Base-by-base conservation (phyloP, 1,140 invertebrate species). In the Metopolophium dirhodum region DNA sequence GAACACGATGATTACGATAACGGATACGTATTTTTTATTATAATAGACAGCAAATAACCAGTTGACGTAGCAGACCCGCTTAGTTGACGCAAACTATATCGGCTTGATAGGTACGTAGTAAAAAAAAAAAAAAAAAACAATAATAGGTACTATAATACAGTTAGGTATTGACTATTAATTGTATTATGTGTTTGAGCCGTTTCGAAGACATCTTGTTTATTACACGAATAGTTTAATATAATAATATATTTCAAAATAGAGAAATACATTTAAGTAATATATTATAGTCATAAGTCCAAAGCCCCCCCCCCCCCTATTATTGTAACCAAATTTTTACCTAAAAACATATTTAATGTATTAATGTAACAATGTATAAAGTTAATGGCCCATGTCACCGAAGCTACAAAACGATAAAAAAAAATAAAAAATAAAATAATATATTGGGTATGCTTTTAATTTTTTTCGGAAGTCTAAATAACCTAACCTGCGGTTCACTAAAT, bases 11-110 rank as follows among this genome's bases (percentile, higher is more conserved):
- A 77, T 35, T 77, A n/a, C 14, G n/a, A 77, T 18, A 77, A 18
- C n/a, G 61, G 61, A 77, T 77, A 77, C 61, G n/a, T 77, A 77
- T 61, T 51, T 61, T 51, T 54, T n/a, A 68, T n/a, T 77, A 77
- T 77, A 77, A 77, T 77, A 77, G 61, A 30, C 14, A 77, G 30
- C 30, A n/a, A 68, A 68, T 26, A 77, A 77, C 61, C 61, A 77
- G 61, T n/a, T 77, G 23, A n/a, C n/a, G 20, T 22, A 23, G 51
- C 51, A 54, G 49, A 54, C 6, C 51, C 6, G 51, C 51, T 54
- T 54, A 54, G 51, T 77, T n/a, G 61, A 18, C n/a, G 4, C 18
- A n/a, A 77, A 77, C 14, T 54, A 54, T n/a, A 77, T 77, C 30
- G 61, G 30, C 14, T 1, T 77, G 30, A n/a, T n/a, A 30, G 4